Percentiles rank a stretch among this genome's conserved stretches.
Conservation (phyloP, 2,888 invertebrate species). For the Spisula subtruncata region DNA sequence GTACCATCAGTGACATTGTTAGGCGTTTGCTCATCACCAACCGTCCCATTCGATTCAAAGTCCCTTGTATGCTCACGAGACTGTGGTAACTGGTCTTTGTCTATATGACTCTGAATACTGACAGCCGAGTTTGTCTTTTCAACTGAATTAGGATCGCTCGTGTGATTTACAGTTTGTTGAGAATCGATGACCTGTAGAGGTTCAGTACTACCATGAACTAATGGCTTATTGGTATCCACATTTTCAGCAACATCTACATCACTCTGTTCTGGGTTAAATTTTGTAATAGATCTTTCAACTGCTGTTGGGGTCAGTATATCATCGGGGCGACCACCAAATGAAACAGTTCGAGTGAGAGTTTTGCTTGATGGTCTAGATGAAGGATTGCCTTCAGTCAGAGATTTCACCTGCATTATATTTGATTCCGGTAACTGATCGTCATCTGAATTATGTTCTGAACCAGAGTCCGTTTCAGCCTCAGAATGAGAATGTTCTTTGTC, state of each 20-base stretch:
- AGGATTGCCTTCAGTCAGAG: neutral
- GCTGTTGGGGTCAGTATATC: neutral
- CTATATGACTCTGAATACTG: neutral
- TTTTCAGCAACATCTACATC: neutral
- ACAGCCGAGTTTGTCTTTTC: neutral
- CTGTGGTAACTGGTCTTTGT: neutral
- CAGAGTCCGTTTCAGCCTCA: neutral
- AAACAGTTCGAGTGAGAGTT: neutral
- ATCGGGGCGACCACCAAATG: neutral
- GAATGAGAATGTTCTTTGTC: no score
- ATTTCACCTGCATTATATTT: neutral
- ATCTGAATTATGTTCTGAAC: neutral
- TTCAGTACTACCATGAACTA: neutral
- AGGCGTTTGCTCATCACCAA: neutral
- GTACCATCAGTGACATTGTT: neutral
- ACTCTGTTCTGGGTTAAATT: neutral
- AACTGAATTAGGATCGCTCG: neutral
- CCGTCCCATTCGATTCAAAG: neutral
- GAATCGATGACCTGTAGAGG: neutral
- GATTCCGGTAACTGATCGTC: conserved; percentile 2
- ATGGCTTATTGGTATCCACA: neutral
- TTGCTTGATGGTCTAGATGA: neutral
- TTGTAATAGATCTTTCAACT: neutral
- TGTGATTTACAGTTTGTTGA: neutral
- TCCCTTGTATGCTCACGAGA: neutral